Evolutionary conservation across 2,888 invertebrate genomes (phyloP).

Genomic region (Rotaria sp.): DNA sequence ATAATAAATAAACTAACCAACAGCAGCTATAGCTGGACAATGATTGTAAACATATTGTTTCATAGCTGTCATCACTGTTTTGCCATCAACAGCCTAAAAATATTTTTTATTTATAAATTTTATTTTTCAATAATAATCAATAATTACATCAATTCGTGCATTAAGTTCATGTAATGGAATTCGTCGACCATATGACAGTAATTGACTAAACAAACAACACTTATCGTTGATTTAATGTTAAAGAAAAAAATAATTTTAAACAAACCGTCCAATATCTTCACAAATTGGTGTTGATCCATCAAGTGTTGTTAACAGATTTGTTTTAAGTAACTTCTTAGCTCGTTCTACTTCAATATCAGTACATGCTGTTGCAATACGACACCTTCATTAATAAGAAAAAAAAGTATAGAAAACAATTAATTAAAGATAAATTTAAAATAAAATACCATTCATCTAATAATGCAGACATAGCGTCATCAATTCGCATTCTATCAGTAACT

Average conservation of each 20-base stretch:
- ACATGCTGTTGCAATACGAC: conserved; percentile 77
- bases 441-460: conserved; percentile 52
- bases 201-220: conserved; percentile 63
- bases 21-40: conserved; percentile 84
- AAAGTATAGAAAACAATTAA: neutral
- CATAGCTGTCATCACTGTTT: conserved; percentile 77
- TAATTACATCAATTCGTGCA: conserved; percentile 73
- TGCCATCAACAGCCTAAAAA: conserved; percentile 67
- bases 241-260: neutral
- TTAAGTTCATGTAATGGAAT: conserved; percentile 89
- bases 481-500: conserved; percentile 50
- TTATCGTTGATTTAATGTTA: too few species aligned
- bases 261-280: conserved; percentile 79
- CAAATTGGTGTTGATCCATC: conserved; percentile 96
- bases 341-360: conserved; percentile 85
- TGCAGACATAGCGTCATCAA: conserved; percentile 48
- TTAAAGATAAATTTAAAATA: neutral
- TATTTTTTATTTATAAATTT: neutral
- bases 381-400: conserved; percentile 59
- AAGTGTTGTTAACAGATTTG: conserved; percentile 88
- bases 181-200: conserved; percentile 89
- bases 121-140: neutral
- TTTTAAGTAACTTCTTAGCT: conserved; percentile 86
- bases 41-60: conserved; percentile 86
- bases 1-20: conserved; percentile 64